Evolutionary conservation across 2,797 vertebrate genomes (phyloP), one percentile per base, ranked within the genome.

Genomic region (Paramormyrops hopkinsi): DNA sequence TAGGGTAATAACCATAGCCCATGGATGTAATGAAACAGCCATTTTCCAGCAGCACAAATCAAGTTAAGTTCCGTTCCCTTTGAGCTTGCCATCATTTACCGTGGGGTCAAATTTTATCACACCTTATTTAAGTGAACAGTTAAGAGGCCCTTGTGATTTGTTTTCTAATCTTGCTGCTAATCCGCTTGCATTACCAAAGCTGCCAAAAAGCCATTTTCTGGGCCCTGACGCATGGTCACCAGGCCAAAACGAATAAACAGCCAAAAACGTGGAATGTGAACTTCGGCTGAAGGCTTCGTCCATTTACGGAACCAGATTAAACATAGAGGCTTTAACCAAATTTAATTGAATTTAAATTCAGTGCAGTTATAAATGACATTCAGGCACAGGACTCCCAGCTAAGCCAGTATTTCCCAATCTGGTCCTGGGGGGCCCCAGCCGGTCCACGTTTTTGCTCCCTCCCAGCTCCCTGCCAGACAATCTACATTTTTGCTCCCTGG

Each of bases 41-140:
- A 84, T 22, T 50, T 50, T 84, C 82, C 19, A 25, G 44, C 8
- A 84, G 82, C 82, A 84, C 44, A 84, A 50, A 84, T 84, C 46
- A 84, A 84, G 76, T 82, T 82, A 82, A 82, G 41, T 22, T 46
- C 82, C n/a, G 8, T 50, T 22, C 46, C 82, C 11, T 22, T 48
- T 48, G 6, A 84, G 44, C 41, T 50, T 4, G 44, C 5, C 46
- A 84, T 50, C 19, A 46, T 84, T 84, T 50, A 84, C 82, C 9
- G 0, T 48, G 82, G 44, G 46, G n/a, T 50, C 82, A 84, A 50
- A 50, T 84, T 84, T 50, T 84, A 84, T 84, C 82, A 84, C 44
- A 50, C 82, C 82, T 84, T 84, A 84, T 50, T 84, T 25, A 84
- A 84, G 41, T 84, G 37, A 84, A 84, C n/a, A 51, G 19, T 50